A percentile compares a stretch with the other conserved stretches of the same genome.
These are phyloP conservation scores for Plectropomus leopardus DNA, from an alignment of 2,113 vertebrate species.

Conservation along the genomic window DNA sequence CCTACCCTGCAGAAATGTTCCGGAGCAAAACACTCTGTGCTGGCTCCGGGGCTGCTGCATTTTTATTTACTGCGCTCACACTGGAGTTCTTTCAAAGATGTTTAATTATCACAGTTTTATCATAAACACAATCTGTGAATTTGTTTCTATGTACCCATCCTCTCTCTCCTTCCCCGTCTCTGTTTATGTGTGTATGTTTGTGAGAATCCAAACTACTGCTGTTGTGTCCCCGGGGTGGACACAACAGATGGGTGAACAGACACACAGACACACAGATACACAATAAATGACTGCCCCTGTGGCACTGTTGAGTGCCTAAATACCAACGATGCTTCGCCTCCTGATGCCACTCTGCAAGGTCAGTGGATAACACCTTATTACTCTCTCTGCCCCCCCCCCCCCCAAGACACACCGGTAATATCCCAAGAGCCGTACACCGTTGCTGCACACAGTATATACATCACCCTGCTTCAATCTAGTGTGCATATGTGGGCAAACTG, in stretches of 20 bases:
- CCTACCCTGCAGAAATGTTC: constrained; percentile 38
- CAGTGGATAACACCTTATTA: constrained; percentile 45
- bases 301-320: constrained; percentile 62
- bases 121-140: constrained; percentile 56
- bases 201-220: constrained; percentile 45
- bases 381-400: neutral
- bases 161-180: neutral
- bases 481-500: constrained; percentile 18
- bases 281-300: constrained; percentile 54
- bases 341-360: constrained; percentile 62
- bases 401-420: neutral
- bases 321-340: constrained; percentile 47
- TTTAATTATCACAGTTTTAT: constrained; percentile 56
- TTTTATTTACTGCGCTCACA: constrained; percentile 40
- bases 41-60: constrained; percentile 1
- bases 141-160: constrained; percentile 10
- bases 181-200: neutral
- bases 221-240: constrained; percentile 46
- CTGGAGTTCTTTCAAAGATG: constrained; percentile 35
- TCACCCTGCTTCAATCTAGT: neutral
- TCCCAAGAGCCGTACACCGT: neutral
- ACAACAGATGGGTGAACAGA: constrained; percentile 62
- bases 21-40: constrained; percentile 4
- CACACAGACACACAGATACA: constrained; percentile 21
- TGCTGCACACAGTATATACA: constrained; percentile 9